Percentiles rank a stretch among this genome's conserved stretches.
phyloP scores from a whole-genome alignment of 2,797 vertebrate species.

The Monodelphis domestica region DNA sequence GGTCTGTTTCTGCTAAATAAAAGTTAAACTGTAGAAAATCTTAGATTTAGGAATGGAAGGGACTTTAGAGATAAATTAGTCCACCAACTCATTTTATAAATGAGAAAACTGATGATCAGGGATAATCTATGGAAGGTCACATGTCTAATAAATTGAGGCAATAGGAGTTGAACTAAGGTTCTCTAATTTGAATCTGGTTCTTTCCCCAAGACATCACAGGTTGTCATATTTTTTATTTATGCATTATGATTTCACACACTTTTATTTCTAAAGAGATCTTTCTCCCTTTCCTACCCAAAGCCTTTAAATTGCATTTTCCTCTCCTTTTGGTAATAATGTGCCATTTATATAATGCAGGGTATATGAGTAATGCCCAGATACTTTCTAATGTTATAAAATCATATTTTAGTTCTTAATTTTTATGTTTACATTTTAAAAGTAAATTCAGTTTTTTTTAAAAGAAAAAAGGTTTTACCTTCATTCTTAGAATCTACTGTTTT shows the following conservation, averaged over 20 bases:
- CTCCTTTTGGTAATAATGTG: background rate
- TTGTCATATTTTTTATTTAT: too few species aligned
- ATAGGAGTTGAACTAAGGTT: background rate
- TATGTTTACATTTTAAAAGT: background rate
- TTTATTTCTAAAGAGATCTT: background rate
- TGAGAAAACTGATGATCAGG: background rate
- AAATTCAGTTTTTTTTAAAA: background rate
- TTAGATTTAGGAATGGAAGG: background rate
- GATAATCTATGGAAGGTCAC: background rate
- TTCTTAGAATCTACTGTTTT: too few species aligned
- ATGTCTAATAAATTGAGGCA: background rate
- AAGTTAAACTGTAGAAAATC: background rate
- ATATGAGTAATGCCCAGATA: background rate
- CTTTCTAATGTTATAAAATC: background rate
- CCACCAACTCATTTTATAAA: background rate
- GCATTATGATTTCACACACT: background rate
- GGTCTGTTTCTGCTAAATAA: slow-evolving; percentile 16
- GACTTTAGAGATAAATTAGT: background rate
- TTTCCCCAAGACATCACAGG: background rate
- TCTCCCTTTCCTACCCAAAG: background rate
- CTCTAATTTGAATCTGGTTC: background rate
- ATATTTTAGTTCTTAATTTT: background rate
- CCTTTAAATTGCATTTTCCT: background rate
- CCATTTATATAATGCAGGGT: background rate
- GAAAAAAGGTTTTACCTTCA: too few species aligned